Base-by-base conservation (phyloP, 2,888 invertebrate genomes). In the Parnassius glacialis region DNA sequence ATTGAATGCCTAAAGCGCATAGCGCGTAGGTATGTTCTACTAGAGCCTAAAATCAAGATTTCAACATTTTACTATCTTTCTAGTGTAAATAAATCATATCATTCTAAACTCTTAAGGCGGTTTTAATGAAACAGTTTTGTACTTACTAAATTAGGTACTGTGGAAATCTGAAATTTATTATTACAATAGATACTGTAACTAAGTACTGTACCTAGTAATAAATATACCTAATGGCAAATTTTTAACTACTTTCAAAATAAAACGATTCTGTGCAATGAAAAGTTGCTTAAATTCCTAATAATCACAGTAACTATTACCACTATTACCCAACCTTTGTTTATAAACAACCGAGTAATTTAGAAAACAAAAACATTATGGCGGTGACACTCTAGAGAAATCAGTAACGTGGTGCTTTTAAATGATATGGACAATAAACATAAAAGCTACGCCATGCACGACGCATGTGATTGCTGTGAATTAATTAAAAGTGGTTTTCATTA, bases 381-480 rank as follows among this genome's bases (percentile, higher is more conserved):
- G 85, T 83, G 88, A 88, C 90, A 89, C 90, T 87, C 90, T 81
- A 72, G 90, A 91, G 90, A 88, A 91, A 91, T 90, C 89, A 89
- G 82, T 63, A 87, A 86, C 83, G 80, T 78, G 78, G 76, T 80
- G 84, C 80, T 87, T 87, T 85, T 85, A 85, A 88, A 85, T 87
- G 84, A 85, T 89, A 89, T 87, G 83, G 80, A 88, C 84, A 87
- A 90, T 90, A 88, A 90, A 89, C 86, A 84, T 90, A 89, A 90
- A 90, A 89, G 85, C 85, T 76, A 79, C 76, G 82, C 73, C 77
- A 75, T 80, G 81, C 78, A 76, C 77, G 76, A 76, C 81, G 81
- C 81, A 80, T 84, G 87, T 86, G 90, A 90, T 90, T 87, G 87
- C 86, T 85, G 89, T 85, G 90, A 87, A 90, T 90, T 90, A 90